These are phyloP conservation scores for Rapana venosa DNA, from an alignment of 2,888 invertebrate species.

Conservation along the genomic window DNA sequence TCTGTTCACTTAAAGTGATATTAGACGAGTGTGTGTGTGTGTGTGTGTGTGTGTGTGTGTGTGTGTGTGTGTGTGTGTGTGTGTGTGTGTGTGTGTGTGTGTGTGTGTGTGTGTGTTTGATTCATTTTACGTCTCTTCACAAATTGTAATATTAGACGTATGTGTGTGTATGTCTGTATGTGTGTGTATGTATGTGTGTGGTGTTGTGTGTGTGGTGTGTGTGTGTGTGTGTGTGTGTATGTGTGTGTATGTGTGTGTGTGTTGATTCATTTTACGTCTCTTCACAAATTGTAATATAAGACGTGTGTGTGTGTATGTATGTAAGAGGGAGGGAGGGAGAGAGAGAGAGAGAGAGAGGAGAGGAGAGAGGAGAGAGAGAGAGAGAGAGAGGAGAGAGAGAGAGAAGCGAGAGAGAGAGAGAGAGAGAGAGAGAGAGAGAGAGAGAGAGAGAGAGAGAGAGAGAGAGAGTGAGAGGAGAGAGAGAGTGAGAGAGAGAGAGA, in stretches of 20 bases:
- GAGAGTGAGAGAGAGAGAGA: neutral
- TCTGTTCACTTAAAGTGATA: too few species aligned
- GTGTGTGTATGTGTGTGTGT: slow-evolving; percentile 10
- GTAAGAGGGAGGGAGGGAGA: neutral
- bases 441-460: slow-evolving; percentile 1
- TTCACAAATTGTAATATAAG: too few species aligned
- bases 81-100: neutral
- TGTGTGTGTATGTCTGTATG: neutral
- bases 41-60: slow-evolving; percentile 3
- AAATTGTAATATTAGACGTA: too few species aligned
- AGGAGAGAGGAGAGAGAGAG: neutral
- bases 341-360: neutral
- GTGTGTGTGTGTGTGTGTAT: neutral
- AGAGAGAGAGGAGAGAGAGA: neutral
- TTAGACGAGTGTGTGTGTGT: neutral
- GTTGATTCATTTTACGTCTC: too few species aligned
- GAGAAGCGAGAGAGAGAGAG: neutral
- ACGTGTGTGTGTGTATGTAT: too few species aligned
- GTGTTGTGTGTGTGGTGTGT: neutral
- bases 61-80: neutral
- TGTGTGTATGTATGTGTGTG: neutral
- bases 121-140: too few species aligned
- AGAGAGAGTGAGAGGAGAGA: neutral
- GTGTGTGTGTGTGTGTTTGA: neutral
- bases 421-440: neutral